Evolutionary conservation across 2,888 invertebrate genomes (phyloP), one percentile per base, ranked within the genome.

Genomic region (Chouioia cunea): DNA sequence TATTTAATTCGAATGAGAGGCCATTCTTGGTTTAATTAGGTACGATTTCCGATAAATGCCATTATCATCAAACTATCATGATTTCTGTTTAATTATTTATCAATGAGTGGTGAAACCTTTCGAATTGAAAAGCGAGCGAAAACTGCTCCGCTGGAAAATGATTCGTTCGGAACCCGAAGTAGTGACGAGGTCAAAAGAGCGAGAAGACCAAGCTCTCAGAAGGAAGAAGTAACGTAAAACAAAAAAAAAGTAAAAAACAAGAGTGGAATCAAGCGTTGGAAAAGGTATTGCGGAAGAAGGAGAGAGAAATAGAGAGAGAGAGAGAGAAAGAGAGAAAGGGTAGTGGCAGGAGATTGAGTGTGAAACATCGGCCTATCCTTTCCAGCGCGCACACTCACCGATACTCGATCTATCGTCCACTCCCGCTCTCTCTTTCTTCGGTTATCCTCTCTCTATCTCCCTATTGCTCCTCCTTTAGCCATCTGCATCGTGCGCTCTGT

Each of bases 281-380:
- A 36, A 57, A 58, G 52, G 60, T 58, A 57, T 58, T 58, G 44
- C 44, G 54, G 47, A 48, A 4, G 65, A 47, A 53, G 53, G 27
- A 54, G 64, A 56, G 58, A 36, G 15, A 59, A 46, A 36, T 12
- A 59, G 48, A 22, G 46, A 58, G 23, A 27, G 47, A 67, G 27
- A 52, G 46, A 70, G 65, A 68, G 64, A 65, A 56, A 36, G 63
- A 66, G 47, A 70, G 67, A 46, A 48, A 53, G 36, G 52, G 67
- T n/a, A 48, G 66, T 64, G 78, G 77, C 80, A 79, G 79, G 79
- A 79, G 79, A 80, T 80, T 76, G 79, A 79, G 79, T 78, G 80
- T 80, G 80, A 79, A 80, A 79, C 80, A 80, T 80, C 77, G 79
- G 76, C 71, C 76, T 80, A 78, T 79, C 77, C 76, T 80, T 78